A percentile compares a stretch with the other conserved stretches of the same genome.
Evolutionary conservation across 2,797 vertebrate species (phyloP).

Genomic region (Otolemur crassicaudatus): DNA sequence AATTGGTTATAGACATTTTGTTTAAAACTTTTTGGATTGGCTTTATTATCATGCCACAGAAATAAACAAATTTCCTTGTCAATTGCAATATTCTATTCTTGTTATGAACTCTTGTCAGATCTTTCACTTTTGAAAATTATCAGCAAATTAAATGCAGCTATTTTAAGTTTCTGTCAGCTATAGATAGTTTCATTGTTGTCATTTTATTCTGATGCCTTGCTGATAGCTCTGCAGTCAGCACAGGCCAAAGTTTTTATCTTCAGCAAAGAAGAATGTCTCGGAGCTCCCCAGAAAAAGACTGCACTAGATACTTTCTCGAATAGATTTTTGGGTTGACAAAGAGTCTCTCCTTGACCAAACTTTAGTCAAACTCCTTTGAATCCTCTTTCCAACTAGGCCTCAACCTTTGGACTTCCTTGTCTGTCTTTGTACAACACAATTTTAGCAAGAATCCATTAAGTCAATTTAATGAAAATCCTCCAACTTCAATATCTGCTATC

Average conservation of each 20-base stretch:
- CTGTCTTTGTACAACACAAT: not conserved
- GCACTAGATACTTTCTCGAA: not conserved
- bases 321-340: not conserved
- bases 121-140: slow-evolving; percentile 46
- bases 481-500: not conserved
- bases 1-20: not conserved
- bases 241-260: not conserved
- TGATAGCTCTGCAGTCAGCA: not conserved
- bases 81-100: slow-evolving; percentile 36
- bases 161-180: slow-evolving; percentile 24
- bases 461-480: not conserved
- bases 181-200: not conserved
- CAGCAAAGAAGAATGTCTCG: not conserved
- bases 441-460: not conserved
- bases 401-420: not conserved
- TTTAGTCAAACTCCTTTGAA: not conserved
- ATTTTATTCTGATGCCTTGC: slow-evolving; percentile 19
- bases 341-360: not conserved
- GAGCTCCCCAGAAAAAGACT: not conserved
- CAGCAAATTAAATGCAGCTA: slow-evolving; percentile 33
- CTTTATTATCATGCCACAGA: slow-evolving; percentile 16
- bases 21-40: slow-evolving; percentile 28
- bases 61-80: slow-evolving; percentile 34
- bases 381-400: not conserved
- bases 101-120: slow-evolving; percentile 38